Evolutionary conservation across 2,797 vertebrate genomes (phyloP).

Genomic region (Galaxias olidus): DNA sequence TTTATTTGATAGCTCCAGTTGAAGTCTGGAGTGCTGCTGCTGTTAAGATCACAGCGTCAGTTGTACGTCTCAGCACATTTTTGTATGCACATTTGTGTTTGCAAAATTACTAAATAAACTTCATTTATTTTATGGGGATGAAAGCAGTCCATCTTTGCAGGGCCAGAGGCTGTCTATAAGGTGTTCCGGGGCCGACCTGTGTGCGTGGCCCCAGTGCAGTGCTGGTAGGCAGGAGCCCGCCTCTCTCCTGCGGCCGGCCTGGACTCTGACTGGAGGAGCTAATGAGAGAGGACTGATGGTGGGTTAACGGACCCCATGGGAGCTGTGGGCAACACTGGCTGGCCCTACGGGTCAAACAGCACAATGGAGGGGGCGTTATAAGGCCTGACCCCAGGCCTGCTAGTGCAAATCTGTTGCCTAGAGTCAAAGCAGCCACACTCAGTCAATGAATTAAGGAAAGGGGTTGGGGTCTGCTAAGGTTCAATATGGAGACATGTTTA

Average conservation of each 20-base stretch:
- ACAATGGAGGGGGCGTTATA: conserved; percentile 71
- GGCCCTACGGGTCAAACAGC: conserved; percentile 70
- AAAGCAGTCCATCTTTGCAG: no score
- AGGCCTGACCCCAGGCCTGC: conserved; percentile 49
- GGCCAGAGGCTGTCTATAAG: no score
- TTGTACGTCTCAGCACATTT: no score
- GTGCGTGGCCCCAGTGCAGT: neutral
- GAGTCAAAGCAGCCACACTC: neutral
- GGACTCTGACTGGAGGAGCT: conserved; percentile 68
- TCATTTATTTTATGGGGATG: no score
- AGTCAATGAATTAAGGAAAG: no score
- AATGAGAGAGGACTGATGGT: conserved; percentile 74
- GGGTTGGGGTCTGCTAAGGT: no score
- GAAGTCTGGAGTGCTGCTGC: neutral
- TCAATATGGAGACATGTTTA: no score
- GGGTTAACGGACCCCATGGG: conserved; percentile 72
- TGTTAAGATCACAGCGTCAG: neutral
- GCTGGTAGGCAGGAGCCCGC: conserved; percentile 49
- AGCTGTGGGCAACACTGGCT: conserved; percentile 33
- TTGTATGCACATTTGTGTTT: no score
- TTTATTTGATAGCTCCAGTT: neutral
- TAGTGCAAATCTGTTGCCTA: no score
- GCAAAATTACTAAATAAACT: no score
- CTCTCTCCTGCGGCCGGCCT: conserved; percentile 47
- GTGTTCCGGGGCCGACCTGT: conserved; percentile 50